These are phyloP conservation scores for Pyrochroa serraticornis DNA, from an alignment of 2,888 invertebrate species.

Conservation along the genomic window DNA sequence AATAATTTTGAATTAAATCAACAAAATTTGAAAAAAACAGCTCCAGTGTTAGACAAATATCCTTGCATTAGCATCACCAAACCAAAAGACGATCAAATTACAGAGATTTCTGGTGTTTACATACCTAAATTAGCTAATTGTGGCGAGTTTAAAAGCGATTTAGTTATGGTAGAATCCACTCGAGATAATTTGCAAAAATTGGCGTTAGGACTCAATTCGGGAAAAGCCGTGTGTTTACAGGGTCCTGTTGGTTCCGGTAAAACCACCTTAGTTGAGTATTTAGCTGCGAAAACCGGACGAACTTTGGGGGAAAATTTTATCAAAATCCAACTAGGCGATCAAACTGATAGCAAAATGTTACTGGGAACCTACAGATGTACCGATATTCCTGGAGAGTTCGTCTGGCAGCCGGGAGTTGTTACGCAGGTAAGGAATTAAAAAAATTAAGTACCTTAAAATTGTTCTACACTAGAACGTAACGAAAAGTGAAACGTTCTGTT, in stretches of 20 bases:
- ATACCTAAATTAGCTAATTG: conserved; percentile 28
- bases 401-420: conserved; percentile 94
- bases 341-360: conserved; percentile 94
- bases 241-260: conserved; percentile 96
- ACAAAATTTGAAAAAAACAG: conserved; percentile 33
- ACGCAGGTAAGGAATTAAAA: conserved; percentile 66
- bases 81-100: conserved; percentile 27
- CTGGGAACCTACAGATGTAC: conserved; percentile 94
- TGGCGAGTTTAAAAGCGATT: conserved; percentile 6
- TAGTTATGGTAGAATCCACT: conserved; percentile 63
- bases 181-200: conserved; percentile 75
- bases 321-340: conserved; percentile 94
- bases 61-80: conserved; percentile 24
- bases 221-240: conserved; percentile 74
- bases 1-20: conserved; percentile 35
- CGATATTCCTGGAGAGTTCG: conserved; percentile 95
- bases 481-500: no score
- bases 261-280: conserved; percentile 85
- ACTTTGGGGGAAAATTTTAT: conserved; percentile 63
- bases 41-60: conserved; percentile 34
- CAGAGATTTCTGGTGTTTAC: conserved; percentile 42
- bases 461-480: no score
- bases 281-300: conserved; percentile 81
- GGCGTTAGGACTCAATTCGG: conserved; percentile 80
- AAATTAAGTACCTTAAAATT: no score